Percentiles rank a stretch among this genome's conserved stretches.
Conservation (phyloP, 2,113 vertebrate species). For the Struthidea cinerea region DNA sequence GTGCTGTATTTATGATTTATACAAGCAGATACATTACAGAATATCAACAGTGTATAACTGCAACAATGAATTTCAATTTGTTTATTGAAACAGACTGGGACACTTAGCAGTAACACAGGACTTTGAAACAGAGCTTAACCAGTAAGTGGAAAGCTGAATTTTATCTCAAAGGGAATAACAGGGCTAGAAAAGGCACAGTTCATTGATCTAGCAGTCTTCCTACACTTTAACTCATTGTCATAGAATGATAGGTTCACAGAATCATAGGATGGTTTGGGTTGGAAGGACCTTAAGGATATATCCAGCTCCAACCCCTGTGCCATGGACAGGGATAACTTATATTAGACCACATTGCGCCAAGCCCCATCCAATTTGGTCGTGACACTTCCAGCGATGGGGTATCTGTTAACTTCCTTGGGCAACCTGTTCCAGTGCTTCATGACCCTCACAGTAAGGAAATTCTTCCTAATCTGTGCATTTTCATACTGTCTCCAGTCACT, state of each 20-base stretch:
- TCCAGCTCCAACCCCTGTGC: neutral
- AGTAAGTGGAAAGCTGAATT: neutral
- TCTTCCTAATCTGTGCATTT: neutral
- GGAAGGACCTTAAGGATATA: neutral
- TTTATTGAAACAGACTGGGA: neutral
- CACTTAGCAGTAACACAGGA: accelerated
- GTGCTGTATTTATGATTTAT: neutral
- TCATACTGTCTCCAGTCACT: no score
- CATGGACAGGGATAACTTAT: no score
- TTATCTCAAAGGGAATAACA: neutral
- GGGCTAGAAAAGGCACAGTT: neutral
- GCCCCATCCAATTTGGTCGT: no score
- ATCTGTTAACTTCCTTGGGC: neutral
- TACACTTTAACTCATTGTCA: neutral
- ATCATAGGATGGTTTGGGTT: neutral
- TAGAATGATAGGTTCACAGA: neutral
- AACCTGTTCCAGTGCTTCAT: neutral
- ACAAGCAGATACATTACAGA: neutral
- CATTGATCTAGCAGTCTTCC: neutral
- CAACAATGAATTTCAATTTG: neutral
- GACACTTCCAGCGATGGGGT: neutral
- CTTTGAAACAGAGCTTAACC: neutral
- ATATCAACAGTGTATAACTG: neutral
- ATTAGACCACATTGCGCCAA: neutral
- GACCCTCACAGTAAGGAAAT: neutral